Conservation (phyloP, 2,113 vertebrate species). For the Bos javanicus region DNA sequence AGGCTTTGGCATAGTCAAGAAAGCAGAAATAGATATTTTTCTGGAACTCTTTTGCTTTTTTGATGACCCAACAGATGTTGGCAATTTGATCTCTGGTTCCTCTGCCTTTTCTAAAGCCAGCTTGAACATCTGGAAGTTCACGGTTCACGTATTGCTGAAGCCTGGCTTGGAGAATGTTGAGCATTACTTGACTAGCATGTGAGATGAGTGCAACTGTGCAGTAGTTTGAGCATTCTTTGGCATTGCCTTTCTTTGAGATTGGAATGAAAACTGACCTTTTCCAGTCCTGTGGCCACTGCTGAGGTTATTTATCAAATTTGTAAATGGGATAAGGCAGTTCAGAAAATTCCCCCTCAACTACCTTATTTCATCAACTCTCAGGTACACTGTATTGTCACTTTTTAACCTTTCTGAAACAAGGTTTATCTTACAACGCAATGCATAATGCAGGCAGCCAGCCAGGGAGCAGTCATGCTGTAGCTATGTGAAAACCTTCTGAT, state of each 20-base stretch:
- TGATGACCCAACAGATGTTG: not conserved
- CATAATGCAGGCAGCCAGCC: not conserved
- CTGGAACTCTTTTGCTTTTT: not conserved
- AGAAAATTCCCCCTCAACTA: constrained; percentile 27
- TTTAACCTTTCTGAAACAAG: constrained; percentile 27
- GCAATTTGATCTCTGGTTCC: not conserved
- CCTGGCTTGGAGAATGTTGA: not conserved
- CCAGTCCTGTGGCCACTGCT: not conserved
- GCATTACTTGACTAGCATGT: not conserved
- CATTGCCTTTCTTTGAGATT: not conserved
- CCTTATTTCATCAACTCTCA: not conserved
- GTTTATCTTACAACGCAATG: not conserved
- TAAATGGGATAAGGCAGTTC: not conserved
- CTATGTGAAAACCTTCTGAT: not conserved
- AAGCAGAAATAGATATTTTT: not conserved
- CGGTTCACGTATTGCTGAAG: not conserved
- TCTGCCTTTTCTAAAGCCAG: not conserved
- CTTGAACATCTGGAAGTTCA: not conserved
- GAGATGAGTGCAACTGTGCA: not conserved
- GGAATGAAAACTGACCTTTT: not conserved
- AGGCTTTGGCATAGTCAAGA: not conserved
- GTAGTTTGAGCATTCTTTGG: not conserved
- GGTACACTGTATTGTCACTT: not conserved
- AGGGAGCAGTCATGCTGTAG: not conserved
- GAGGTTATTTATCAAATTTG: constrained; percentile 47